Evolutionary conservation across 2,888 invertebrate genomes (phyloP), one percentile per base, ranked within the genome.

Genomic region (Ecliptopera silaceata): DNA sequence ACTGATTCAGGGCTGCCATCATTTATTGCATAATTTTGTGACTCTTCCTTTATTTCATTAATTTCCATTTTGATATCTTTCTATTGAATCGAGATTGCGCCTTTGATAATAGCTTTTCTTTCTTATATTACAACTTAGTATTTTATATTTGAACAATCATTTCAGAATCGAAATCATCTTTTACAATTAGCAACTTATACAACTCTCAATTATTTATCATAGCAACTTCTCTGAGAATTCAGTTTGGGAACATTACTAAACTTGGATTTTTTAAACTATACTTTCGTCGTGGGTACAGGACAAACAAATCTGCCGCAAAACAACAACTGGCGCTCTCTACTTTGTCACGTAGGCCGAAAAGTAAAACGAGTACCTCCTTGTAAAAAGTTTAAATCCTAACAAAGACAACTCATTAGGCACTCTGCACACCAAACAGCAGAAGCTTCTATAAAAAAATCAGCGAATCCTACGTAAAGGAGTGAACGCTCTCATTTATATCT

Each of bases 381-480:
- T 58, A 71, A 72, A 68, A 75, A 73, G 76, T 77, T 77, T 74
- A 77, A 79, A 76, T 79, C 74, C 75, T 75, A 72, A 70, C 71
- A 79, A 79, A 79, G 80, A 79, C 77, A 77, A 75, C 80, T 82
- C 81, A 82, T 82, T 81, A 81, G 78, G 77, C 80, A 80, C 80
- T 80, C 76, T 72, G 77, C 79, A 77, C 75, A 79, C 74, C 75
- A 74, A 78, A 75, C 75, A 74, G 69, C 71, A 73, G 72, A 72
- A 74, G 71, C 68, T 72, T 76, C 74, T 73, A 78, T 81, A 78
- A 79, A 83, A 83, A 80, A 82, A 77, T 82, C 80, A 79, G 68
- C 70, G 70, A 65, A 75, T 75, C 74, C 77, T 74, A 75, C 76
- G 74, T 80, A 69, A 69, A 69, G 69, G 68, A 69, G 68, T 69